Evolutionary conservation across 2,797 vertebrate species (phyloP), one percentile per base, ranked within the genome.

Genomic region (Adrianichthys oophorus): DNA sequence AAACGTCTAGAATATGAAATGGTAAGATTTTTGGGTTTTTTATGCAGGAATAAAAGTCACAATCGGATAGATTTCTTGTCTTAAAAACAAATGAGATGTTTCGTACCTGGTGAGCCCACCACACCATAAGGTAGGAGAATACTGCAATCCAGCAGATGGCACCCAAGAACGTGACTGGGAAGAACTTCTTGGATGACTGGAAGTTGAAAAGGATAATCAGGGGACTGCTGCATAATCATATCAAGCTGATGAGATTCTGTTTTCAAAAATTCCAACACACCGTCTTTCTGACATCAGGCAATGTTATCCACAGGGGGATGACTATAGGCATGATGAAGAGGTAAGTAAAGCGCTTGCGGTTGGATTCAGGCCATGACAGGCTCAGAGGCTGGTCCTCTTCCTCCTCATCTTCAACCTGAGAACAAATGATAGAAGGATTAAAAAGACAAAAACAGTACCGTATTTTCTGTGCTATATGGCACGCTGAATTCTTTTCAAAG

Each of bases 91-190:
- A 4, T 2, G 5, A 21, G 13, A 6, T 62, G 6, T 26, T 4
- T 7, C 4, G 4, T 93, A 98, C 97, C 96, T 99, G 97, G 85
- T 99, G 97, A 56, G 97, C 97, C 97, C 96, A 98, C 97, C 97
- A 99, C 80, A 99, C 97, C 97, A 99, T 99, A 53, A 99, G 86
- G 72, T 99, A 99, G 32, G 97, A 99, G 88, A 99, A 98, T 46
- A 77, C 78, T 21, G 94, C 97, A 47, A 99, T 99, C 97, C 97
- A 99, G 78, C 82, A 64, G 84, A 98, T 98, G 50, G 97, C 84
- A n/a, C 97, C 97, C 60, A 99, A 72, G 90, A 99, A 99, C 0
- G 95, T 94, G 76, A 98, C 0, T 4, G 94, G 94, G 68, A 98
- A 99, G 82, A 95, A 95, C 76, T 90, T 98, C 84, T 89, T 93